Conservation (phyloP, 2,888 invertebrate genomes). For the Acronicta aceris region DNA sequence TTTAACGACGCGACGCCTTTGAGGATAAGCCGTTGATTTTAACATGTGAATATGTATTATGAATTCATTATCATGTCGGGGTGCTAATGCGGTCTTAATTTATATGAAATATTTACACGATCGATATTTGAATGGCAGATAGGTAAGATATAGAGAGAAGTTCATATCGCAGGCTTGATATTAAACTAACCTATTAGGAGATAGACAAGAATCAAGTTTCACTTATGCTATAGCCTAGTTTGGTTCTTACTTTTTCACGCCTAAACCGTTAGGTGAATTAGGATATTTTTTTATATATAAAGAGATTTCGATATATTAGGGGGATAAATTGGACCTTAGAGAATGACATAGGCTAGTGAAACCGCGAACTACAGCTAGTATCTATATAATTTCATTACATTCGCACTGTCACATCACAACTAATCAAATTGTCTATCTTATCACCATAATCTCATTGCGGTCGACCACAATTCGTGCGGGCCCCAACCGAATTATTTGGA, state of each 20-base stretch:
- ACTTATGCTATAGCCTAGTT: no score
- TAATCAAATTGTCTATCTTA: conserved; percentile 11
- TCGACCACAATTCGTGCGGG: not conserved
- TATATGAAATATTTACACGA: conserved; percentile 20
- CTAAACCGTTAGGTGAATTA: no score
- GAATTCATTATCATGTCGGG: conserved; percentile 25
- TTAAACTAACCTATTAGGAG: no score
- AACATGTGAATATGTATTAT: conserved; percentile 44
- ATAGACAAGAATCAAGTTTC: no score
- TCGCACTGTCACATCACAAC: not conserved
- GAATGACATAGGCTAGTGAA: not conserved
- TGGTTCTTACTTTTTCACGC: no score
- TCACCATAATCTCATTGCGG: conserved; percentile 8
- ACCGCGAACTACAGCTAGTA: not conserved
- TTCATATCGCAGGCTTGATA: no score
- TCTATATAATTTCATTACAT: not conserved
- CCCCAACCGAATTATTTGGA: conserved; percentile 13
- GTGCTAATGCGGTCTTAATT: conserved; percentile 21
- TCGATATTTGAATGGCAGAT: not conserved
- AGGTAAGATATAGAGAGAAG: no score
- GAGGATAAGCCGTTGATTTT: conserved; percentile 43
- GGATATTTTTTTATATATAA: no score
- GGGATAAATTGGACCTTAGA: no score
- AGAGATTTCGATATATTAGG: no score
- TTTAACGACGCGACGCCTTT: conserved; percentile 36